Percentiles rank a stretch among this genome's conserved stretches.
phyloP scores from a whole-genome alignment of 2,797 vertebrate genomes.

The Siniperca obscura region DNA sequence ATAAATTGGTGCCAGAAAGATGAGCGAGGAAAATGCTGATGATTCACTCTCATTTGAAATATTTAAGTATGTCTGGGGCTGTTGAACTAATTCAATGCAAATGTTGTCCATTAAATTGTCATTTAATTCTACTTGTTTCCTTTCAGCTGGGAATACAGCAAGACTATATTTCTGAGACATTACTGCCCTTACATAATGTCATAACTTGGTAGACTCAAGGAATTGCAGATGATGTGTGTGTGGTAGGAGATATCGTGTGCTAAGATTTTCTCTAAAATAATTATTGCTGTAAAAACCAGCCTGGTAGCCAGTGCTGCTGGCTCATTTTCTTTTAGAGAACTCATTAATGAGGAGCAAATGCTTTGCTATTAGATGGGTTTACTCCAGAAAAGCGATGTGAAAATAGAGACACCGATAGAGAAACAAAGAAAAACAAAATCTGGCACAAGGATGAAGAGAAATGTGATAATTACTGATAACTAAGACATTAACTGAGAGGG shows the following conservation, averaged over 20 bases:
- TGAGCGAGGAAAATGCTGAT: not conserved
- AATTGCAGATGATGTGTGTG: not conserved
- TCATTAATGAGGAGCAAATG: slow-evolving; percentile 40
- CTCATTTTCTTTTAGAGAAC: slow-evolving; percentile 46
- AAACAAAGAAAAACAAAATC: not conserved
- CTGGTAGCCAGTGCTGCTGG: not conserved
- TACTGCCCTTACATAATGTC: not conserved
- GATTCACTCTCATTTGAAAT: slow-evolving; percentile 14
- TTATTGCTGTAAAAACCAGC: slow-evolving; percentile 16
- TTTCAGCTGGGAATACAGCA: not conserved
- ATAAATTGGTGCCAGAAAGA: slow-evolving; percentile 9
- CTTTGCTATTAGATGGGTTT: slow-evolving; percentile 40
- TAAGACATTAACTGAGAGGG: not conserved
- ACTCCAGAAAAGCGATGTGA: not conserved
- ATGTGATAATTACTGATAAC: not conserved
- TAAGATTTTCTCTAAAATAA: slow-evolving; percentile 1
- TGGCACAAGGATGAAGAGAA: not conserved
- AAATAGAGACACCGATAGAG: not conserved
- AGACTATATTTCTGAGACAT: not conserved
- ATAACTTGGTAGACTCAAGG: not conserved
- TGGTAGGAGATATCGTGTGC: not conserved
- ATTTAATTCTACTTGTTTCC: slow-evolving; percentile 23
- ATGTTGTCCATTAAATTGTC: slow-evolving; percentile 42
- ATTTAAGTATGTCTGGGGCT: not conserved
- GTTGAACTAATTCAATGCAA: not conserved